A percentile compares a stretch with the other conserved stretches of the same genome.
phyloP scores from a whole-genome alignment of 1,140 invertebrate species.

The Drosophila busckii region DNA sequence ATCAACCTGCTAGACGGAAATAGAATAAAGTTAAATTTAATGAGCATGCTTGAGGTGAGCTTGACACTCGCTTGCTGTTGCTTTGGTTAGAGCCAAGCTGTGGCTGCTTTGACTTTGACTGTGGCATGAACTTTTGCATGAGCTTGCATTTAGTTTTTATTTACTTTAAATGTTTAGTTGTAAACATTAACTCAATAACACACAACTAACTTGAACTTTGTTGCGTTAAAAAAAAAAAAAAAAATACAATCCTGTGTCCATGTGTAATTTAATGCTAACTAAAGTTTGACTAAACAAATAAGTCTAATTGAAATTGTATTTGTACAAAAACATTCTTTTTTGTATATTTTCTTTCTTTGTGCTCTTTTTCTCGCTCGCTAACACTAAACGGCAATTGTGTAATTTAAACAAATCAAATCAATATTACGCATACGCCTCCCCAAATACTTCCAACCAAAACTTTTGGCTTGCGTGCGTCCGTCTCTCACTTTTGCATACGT shows the following conservation, averaged over 20 bases:
- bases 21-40: conserved; percentile 66
- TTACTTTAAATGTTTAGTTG: conserved; percentile 6
- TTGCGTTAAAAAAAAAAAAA: conserved; percentile 12
- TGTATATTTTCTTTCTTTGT: conserved; percentile 69
- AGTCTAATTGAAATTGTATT: conserved; percentile 47
- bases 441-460: background rate
- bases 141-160: no score
- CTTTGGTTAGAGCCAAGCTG: no score
- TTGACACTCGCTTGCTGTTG: no score
- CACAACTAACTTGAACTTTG: background rate
- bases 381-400: conserved; percentile 44
- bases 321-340: conserved; percentile 62
- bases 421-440: background rate
- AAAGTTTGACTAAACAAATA: conserved; percentile 18
- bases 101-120: conserved; percentile 8
- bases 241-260: conserved; percentile 1
- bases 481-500: no score
- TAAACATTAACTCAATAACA: conserved; percentile 3
- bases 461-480: no score
- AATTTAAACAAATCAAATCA: conserved; percentile 41
- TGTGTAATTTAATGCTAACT: conserved; percentile 21
- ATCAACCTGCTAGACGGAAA: conserved; percentile 41
- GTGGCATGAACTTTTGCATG: no score
- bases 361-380: conserved; percentile 53
- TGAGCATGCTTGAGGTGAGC: conserved; percentile 41